Percentiles rank a stretch among this genome's conserved stretches.
Conservation (phyloP, 2,888 invertebrate genomes). For the Allacma fusca region DNA sequence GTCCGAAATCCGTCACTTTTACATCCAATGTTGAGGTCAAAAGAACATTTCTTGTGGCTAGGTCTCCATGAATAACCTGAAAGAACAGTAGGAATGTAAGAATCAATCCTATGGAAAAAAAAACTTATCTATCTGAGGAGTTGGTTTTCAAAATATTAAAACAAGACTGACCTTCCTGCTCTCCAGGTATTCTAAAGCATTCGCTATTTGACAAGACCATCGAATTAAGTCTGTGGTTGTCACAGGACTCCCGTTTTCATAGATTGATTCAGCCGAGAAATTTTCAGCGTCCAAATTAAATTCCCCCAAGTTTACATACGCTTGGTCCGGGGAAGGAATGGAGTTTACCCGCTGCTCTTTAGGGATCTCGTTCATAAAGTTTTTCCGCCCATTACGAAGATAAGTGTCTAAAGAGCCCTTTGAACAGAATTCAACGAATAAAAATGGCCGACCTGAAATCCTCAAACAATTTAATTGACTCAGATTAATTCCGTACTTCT, state of each 20-base stretch:
- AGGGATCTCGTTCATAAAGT: neutral
- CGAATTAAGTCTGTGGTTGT: constrained; percentile 84
- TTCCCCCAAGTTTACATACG: neutral
- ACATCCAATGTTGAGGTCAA: neutral
- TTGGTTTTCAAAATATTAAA: neutral
- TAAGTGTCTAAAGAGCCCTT: neutral
- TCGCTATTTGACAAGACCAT: constrained; percentile 91
- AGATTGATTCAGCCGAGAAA: neutral
- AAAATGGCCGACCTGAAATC: constrained; percentile 18
- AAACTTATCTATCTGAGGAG: neutral
- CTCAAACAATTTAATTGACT: neutral
- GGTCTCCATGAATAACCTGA: constrained; percentile 59
- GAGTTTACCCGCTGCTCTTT: neutral
- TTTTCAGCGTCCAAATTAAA: neutral
- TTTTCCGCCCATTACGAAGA: neutral
- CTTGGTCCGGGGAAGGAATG: neutral
- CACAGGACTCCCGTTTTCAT: constrained; percentile 68
- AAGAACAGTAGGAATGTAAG: neutral
- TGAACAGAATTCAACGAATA: constrained; percentile 25
- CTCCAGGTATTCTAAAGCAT: constrained; percentile 94
- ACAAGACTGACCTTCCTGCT: constrained; percentile 76
- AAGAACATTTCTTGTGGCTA: constrained; percentile 54
- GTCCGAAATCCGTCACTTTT: constrained; percentile 26
- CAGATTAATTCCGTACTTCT: no score
- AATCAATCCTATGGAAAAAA: neutral